Base-by-base conservation (phyloP, 2,797 vertebrate genomes). In the Glyptemys insculpta region DNA sequence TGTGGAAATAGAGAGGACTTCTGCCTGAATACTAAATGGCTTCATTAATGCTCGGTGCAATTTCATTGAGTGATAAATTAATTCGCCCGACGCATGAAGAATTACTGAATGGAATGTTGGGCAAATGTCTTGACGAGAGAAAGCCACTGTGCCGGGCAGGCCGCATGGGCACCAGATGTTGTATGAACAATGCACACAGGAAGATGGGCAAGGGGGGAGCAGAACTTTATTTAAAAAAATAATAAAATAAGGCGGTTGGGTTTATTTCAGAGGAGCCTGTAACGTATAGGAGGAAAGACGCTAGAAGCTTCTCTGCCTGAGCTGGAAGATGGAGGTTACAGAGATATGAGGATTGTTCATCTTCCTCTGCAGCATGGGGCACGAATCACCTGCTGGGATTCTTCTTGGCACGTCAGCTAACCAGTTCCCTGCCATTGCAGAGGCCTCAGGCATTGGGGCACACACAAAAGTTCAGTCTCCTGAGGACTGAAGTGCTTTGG, bases 21-120 rank as follows among this genome's bases (percentile, higher is more conserved):
- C 92, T 82, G 91, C 49, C 85, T 96, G 96, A 97, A 97, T 98
- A 93, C 92, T 94, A 96, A 98, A 96, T 52, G 96, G 92, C 94
- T 98, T 96, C 96, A 90, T 96, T 97, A 96, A 92, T 81, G 84
- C 94, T 94, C 2, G 1, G 14, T 81, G 85, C 84, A 94, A 88
- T 96, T 94, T 94, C 92, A 11, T 23, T 89, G 93, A 94, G n/a
- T 74, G 91, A 80, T 72, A 95, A 97, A 97, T 97, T 95, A 97
- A 97, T 96, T 96, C 81, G 56, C 52, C 87, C 44, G 92, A 83
- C 83, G 93, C 96, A 89, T 34, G 79, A 81, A 18, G 97, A 97
- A 97, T 95, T 88, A 53, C 93, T 56, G 95, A 97, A 87, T 23
- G 23, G 94, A 92, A 81, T 83, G 1, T 0, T 4, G 83, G 86